phyloP scores from a whole-genome alignment of 2,797 vertebrate genomes.

The Lepilemur septentrionalis region DNA sequence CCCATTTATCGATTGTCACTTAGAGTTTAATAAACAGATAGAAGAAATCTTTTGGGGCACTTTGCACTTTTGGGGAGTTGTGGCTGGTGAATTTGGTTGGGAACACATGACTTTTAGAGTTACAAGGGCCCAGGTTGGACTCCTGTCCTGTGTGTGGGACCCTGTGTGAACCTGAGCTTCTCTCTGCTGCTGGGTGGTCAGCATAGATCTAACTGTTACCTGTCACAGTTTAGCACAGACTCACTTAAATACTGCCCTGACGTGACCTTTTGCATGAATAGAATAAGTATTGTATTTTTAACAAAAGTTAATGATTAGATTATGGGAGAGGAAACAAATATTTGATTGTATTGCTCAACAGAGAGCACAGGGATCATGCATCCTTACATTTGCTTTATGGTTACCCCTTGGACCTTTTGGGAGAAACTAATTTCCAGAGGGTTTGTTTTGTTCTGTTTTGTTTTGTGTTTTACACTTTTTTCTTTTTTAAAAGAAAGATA shows the following conservation, averaged over 20 bases:
- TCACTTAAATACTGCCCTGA: background rate
- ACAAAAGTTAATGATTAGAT: slow-evolving; percentile 87
- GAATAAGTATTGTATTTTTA: slow-evolving; percentile 70
- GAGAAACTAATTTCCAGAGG: slow-evolving; percentile 28
- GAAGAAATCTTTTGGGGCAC: background rate
- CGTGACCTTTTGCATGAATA: slow-evolving; percentile 72
- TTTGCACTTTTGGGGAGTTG: background rate
- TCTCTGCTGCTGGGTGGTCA: background rate
- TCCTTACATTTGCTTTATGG: slow-evolving; percentile 70
- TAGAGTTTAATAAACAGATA: background rate
- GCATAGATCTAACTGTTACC: background rate
- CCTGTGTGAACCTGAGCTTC: background rate
- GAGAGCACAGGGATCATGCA: slow-evolving; percentile 47
- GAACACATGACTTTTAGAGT: background rate
- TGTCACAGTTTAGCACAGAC: background rate
- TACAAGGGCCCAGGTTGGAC: background rate
- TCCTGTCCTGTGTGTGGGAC: background rate
- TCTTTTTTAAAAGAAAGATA: background rate
- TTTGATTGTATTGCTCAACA: slow-evolving; percentile 88
- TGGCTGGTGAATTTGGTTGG: background rate
- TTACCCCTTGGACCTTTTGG: slow-evolving; percentile 66
- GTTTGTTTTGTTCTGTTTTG: background rate
- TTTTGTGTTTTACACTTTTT: background rate
- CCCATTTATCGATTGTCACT: background rate
- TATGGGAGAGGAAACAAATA: slow-evolving; percentile 88